Evolutionary conservation across 2,797 vertebrate species (phyloP), one percentile per base, ranked within the genome.

Genomic region (Parauchenoglanis ngamensis): DNA sequence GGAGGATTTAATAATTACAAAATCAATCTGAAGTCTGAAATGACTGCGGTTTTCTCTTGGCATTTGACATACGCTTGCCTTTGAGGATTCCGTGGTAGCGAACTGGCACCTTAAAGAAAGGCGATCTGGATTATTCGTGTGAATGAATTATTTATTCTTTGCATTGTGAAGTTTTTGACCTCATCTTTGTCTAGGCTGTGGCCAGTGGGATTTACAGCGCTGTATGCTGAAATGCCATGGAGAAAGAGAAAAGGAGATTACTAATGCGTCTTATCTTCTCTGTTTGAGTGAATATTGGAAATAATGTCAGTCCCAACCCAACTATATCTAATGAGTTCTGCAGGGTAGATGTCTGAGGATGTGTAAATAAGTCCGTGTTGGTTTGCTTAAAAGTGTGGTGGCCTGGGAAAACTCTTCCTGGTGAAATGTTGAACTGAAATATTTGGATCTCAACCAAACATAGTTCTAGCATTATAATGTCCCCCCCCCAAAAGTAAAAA

Each of bases 101-200:
- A 40, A 57, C 56, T 77, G 46, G 72, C 76, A 85, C 82, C 49
- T 77, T 87, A 28, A 84, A 35, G 61, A 84, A 61, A 72, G 63
- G 65, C 12, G 75, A 19, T n/a, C 3, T 63, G 68, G 78, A 12
- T 23, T 56, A 44, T 85, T 59, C 46, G 28, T 81, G 49, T 81
- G 25, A 85, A 46, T 83, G 11, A 61, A 81, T 85, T 88, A 87
- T 90, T 91, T 91, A 88, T 90, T 87, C 31, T 65, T 83, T 82
- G 67, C 56, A 85, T 89, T 84, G 21, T 87, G 31, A 85, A 82
- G 85, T 54, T 67, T 35, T 84, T 67, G n/a, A 44, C 40, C 44
- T 49, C 3, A 1, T 28, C 2, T 25, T 77, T 54, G 28, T 86
- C 70, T 59, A n/a, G 13, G 31, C 40, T 65, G 28, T 54, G 52